These are phyloP conservation scores for Strix occidentalis DNA, from an alignment of 2,797 vertebrate genomes.

Conservation along the genomic window DNA sequence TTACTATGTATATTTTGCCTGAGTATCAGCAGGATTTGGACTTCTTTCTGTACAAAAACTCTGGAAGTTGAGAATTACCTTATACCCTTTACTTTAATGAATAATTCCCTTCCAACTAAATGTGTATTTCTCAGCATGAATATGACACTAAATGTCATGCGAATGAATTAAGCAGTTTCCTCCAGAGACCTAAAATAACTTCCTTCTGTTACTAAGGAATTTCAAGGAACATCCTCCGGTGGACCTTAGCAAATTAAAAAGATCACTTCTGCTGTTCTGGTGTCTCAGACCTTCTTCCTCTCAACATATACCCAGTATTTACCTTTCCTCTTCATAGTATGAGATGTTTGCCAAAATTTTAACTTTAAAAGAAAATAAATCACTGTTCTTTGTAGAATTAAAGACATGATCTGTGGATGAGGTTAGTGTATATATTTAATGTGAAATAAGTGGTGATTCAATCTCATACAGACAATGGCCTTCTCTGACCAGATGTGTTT, in stretches of 20 bases:
- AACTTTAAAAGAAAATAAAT: background rate
- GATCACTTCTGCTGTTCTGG: background rate
- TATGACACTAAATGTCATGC: conserved; percentile 16
- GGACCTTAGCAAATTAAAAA: conserved; percentile 33
- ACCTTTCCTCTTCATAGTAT: background rate
- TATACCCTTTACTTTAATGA: background rate
- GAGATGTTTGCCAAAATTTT: background rate
- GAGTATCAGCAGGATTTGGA: background rate
- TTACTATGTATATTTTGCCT: background rate
- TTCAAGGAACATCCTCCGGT: conserved; percentile 2
- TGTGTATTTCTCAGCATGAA: conserved; percentile 3
- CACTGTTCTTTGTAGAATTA: background rate
- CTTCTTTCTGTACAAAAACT: background rate
- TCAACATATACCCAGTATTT: background rate
- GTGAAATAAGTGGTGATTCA: background rate
- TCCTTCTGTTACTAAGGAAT: background rate
- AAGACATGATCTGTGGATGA: background rate
- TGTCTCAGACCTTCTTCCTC: background rate
- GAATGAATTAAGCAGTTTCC: conserved; percentile 37
- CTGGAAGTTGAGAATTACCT: background rate
- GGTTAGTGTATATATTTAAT: background rate
- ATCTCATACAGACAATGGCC: background rate
- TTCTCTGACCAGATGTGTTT: background rate
- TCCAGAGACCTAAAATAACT: conserved; percentile 7
- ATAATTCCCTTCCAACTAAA: background rate